These are phyloP conservation scores for Tiliqua scincoides DNA, from an alignment of 2,113 vertebrate genomes.

Conservation along the genomic window DNA sequence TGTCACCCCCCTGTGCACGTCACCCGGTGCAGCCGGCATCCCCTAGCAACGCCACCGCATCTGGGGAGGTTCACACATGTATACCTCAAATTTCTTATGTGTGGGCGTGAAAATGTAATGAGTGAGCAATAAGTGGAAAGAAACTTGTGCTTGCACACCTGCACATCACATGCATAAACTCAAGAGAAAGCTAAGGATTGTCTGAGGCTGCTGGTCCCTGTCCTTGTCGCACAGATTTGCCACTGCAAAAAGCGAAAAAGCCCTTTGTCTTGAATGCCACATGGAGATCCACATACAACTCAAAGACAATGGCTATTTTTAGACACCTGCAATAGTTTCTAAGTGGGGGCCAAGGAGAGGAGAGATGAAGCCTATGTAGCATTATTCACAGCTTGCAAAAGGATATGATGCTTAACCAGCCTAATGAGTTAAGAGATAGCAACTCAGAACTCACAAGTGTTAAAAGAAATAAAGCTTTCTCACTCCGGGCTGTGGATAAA, in stretches of 20 bases:
- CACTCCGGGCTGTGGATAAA: background rate
- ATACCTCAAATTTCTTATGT: too few species aligned
- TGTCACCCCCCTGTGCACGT: too few species aligned
- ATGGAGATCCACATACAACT: too few species aligned
- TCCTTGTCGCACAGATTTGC: background rate
- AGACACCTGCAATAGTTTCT: background rate
- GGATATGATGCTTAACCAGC: background rate
- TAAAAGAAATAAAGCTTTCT: background rate
- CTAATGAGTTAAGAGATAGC: background rate
- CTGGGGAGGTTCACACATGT: too few species aligned
- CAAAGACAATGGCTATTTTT: background rate
- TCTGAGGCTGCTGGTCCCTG: too few species aligned
- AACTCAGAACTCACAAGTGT: background rate
- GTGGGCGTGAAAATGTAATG: too few species aligned
- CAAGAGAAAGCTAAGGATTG: background rate
- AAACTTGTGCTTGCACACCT: background rate
- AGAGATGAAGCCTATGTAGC: background rate
- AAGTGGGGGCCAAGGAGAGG: background rate
- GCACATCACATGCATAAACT: background rate
- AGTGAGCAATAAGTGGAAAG: too few species aligned
- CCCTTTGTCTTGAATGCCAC: background rate
- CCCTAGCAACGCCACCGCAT: too few species aligned
- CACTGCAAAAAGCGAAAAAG: background rate
- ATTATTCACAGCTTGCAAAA: background rate
- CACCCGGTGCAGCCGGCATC: too few species aligned